A percentile compares a stretch with the other conserved stretches of the same genome.
Conservation (phyloP, 2,113 vertebrate genomes). For the Romanogobio albipinnatus region DNA sequence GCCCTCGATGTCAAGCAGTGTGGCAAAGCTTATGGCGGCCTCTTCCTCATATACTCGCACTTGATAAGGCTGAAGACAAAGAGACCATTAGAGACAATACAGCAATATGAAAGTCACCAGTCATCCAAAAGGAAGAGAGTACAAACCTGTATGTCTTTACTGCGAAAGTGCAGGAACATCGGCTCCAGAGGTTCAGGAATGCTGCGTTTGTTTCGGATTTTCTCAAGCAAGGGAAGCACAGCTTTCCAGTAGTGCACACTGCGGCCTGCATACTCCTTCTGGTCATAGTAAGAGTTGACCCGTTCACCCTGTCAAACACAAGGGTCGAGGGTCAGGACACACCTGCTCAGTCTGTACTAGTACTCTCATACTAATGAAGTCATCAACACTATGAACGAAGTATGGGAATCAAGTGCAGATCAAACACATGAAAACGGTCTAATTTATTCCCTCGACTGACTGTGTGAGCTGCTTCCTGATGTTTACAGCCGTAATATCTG, state of each 20-base stretch:
- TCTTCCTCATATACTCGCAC: conserved; percentile 86
- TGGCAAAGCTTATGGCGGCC: conserved; percentile 83
- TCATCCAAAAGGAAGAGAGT: neutral
- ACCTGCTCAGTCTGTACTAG: too few relatives aligned
- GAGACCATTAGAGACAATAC: neutral
- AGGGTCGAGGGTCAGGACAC: too few relatives aligned
- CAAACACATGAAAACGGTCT: too few relatives aligned
- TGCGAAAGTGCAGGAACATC: conserved; percentile 91
- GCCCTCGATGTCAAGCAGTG: conserved; percentile 89
- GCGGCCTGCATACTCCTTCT: conserved; percentile 91
- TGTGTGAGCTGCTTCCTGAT: too few relatives aligned
- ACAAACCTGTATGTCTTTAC: conserved; percentile 88
- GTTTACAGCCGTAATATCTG: too few relatives aligned
- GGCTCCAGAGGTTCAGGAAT: conserved; percentile 93
- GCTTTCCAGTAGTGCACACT: conserved; percentile 95
- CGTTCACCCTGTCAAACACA: conserved; percentile 75
- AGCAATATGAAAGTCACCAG: neutral
- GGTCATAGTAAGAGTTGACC: conserved; percentile 93
- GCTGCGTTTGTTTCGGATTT: conserved; percentile 82
- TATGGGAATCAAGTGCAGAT: too few relatives aligned
- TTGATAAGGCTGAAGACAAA: conserved; percentile 76
- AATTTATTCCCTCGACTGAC: too few relatives aligned
- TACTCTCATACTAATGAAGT: too few relatives aligned
- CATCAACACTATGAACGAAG: too few relatives aligned
- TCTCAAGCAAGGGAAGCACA: conserved; percentile 85